Evolutionary conservation across 2,888 invertebrate species (phyloP).

Genomic region (Melipona beecheii): DNA sequence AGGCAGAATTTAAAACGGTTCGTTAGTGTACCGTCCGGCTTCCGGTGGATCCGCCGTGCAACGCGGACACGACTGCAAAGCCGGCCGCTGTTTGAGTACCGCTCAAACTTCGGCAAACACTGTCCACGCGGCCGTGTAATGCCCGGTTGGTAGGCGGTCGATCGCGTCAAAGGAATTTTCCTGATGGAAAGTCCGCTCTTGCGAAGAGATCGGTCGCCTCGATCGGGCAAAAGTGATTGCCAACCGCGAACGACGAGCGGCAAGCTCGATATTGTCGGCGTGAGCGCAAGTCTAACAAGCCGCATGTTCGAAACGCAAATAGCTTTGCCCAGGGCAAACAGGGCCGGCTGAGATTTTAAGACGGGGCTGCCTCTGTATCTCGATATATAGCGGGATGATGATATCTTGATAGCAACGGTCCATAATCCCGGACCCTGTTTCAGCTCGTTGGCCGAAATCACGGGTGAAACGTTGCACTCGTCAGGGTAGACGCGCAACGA

Average conservation of each 20-base stretch:
- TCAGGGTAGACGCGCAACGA: background rate
- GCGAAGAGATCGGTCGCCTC: background rate
- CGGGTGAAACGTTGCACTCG: background rate
- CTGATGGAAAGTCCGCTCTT: slow-evolving; percentile 41
- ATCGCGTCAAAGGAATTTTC: slow-evolving; percentile 50
- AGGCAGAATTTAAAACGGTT: slow-evolving; percentile 55
- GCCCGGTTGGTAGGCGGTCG: slow-evolving; percentile 17
- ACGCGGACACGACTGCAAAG: slow-evolving; percentile 23
- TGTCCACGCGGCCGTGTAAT: slow-evolving; percentile 37
- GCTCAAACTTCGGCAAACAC: slow-evolving; percentile 46
- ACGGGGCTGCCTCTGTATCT: background rate
- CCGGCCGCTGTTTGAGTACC: background rate
- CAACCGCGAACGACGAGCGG: background rate
- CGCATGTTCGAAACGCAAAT: slow-evolving; percentile 62
- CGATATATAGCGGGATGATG: background rate
- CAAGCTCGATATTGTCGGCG: slow-evolving; percentile 34
- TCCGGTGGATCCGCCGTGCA: slow-evolving; percentile 14
- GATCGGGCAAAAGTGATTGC: slow-evolving; percentile 45
- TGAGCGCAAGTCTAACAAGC: slow-evolving; percentile 59
- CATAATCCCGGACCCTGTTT: background rate
- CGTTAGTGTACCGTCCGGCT: slow-evolving; percentile 46
- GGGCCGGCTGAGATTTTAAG: slow-evolving; percentile 37
- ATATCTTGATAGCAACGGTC: slow-evolving; percentile 19
- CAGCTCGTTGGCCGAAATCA: background rate
- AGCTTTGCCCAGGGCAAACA: slow-evolving; percentile 49